phyloP scores from a whole-genome alignment of 2,113 vertebrate species.

The Nycticorax nycticorax region DNA sequence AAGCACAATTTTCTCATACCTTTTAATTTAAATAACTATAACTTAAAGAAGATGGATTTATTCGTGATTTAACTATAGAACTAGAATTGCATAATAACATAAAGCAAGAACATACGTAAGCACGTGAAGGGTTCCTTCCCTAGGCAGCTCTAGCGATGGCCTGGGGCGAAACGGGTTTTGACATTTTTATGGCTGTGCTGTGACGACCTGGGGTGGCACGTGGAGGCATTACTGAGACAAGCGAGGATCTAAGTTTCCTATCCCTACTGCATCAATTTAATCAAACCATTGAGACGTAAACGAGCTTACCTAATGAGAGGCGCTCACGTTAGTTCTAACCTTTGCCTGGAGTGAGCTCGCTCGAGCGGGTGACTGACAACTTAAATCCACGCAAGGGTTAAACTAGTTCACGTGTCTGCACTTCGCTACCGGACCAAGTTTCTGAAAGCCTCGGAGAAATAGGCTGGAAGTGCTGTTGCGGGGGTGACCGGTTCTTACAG shows the following conservation, averaged over 20 bases:
- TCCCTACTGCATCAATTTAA: background rate
- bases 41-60: background rate
- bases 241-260: background rate
- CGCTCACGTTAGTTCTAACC: background rate
- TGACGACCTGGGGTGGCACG: background rate
- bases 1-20: background rate
- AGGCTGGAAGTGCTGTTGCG: background rate
- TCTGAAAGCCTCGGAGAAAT: background rate
- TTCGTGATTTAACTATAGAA: background rate
- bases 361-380: background rate
- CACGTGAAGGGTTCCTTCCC: accelerated
- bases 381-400: background rate
- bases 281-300: background rate
- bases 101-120: accelerated
- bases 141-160: accelerated
- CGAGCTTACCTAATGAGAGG: background rate
- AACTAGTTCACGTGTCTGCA: background rate
- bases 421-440: background rate
- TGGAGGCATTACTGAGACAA: background rate
- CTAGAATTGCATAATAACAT: background rate
- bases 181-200: background rate
- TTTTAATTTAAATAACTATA: background rate
- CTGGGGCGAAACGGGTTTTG: background rate
- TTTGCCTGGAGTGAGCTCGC: background rate
- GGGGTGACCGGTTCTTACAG: background rate